phyloP scores from a whole-genome alignment of 2,797 vertebrate species.

The Peromyscus aztecus region DNA sequence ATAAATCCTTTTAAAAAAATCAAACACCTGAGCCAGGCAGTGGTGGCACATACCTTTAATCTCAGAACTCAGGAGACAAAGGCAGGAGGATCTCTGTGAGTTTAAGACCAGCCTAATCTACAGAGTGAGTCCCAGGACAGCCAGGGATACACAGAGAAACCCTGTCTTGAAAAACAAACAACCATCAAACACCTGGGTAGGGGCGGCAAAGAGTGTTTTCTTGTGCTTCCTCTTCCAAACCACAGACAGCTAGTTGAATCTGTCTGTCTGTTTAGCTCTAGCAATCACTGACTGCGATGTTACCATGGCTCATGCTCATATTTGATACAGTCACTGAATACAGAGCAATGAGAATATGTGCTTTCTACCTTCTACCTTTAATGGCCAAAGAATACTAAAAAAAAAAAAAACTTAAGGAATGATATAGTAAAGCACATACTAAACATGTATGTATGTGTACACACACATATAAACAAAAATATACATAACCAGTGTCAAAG shows the following conservation, averaged over 20 bases:
- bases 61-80: background rate
- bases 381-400: slow-evolving; percentile 19
- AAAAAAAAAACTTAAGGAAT: background rate
- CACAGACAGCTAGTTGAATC: background rate
- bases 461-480: background rate
- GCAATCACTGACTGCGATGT: background rate
- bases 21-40: background rate
- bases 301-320: slow-evolving; percentile 42
- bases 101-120: background rate
- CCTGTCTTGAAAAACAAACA: background rate
- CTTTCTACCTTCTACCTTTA: slow-evolving; percentile 55
- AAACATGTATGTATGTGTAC: background rate
- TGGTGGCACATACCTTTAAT: background rate
- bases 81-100: background rate
- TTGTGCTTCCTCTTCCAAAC: slow-evolving; percentile 51
- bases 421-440: background rate
- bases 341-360: slow-evolving; percentile 42
- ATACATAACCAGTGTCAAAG: slow-evolving; percentile 57
- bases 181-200: slow-evolving; percentile 32
- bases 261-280: background rate
- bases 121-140: background rate
- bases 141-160: background rate
- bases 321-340: slow-evolving; percentile 45
- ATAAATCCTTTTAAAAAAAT: background rate
- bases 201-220: background rate